Evolutionary conservation across 1,140 invertebrate genomes (phyloP), one percentile per base, ranked within the genome.

Genomic region (Drosophila sproati): DNA sequence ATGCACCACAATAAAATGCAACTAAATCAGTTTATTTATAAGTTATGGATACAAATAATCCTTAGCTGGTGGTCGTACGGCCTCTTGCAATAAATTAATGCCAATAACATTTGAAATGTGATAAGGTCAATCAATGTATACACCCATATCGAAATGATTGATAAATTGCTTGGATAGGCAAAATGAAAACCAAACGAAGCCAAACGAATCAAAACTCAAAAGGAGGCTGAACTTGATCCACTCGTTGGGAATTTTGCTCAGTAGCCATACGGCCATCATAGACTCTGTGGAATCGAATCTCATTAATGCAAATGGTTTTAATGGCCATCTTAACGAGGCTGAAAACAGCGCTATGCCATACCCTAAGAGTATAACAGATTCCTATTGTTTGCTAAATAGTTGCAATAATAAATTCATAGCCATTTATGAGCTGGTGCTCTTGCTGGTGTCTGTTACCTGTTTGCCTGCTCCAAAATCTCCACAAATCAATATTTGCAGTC

Each of bases 391-490:
- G 78, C 74, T 67, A 78, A 75, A 78, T 59, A n/a, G 1, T 37
- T 48, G 10, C 20, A 20, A 54, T 32, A 28, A 59, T 29, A n/a
- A 39, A 63, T 63, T 63, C 45, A 50, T 63, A 63, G 39, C 35
- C n/a, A 69, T 61, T 62, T 61, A 74, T 74, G 72, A 70, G 57
- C 28, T 48, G 63, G 8, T 20, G 56, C 6, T 39, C 54, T 31
- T 57, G 64, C 28, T 50, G 45, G 59, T 62, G 54, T 34, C 20
- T 31, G 37, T 62, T 73, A 73, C 70, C 62, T 85, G 83, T 77
- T 87, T 76, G 64, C 54, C 54, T 86, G 82, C 79, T 86, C 83
- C 79, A 77, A 79, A 82, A 82, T 77, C 66, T 82, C 73, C 71
- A 37, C 68, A 64, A 68, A 75, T 56, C 55, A 77, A 78, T 51